Evolutionary conservation across 2,113 vertebrate genomes (phyloP).

Genomic region (Podocnemis expansa): DNA sequence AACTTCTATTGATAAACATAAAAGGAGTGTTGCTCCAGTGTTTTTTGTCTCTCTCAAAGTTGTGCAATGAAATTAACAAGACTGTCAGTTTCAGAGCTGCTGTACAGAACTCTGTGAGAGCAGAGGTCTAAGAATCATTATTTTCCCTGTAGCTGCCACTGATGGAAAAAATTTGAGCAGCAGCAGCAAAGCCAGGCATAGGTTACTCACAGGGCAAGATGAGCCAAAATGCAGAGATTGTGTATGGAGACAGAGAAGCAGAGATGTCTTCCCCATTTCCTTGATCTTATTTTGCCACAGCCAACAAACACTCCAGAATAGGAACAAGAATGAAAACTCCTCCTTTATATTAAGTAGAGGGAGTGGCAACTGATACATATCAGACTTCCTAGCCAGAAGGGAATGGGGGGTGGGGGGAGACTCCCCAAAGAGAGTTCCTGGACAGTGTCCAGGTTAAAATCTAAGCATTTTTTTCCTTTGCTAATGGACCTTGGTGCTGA

Average conservation of each 20-base stretch:
- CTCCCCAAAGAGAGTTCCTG: not conserved
- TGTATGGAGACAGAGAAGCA: not conserved
- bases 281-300: not conserved
- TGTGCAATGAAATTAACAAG: not conserved
- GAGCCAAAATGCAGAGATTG: not conserved
- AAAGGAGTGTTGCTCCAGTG: not conserved
- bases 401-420: no score
- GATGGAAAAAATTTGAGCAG: rapidly evolving
- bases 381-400: rapidly evolving
- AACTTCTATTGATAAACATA: not conserved
- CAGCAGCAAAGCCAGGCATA: not conserved
- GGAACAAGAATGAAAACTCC: not conserved
- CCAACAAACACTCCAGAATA: not conserved
- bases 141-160: not conserved
- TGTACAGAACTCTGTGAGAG: not conserved
- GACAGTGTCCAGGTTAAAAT: not conserved
- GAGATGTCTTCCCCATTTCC: not conserved
- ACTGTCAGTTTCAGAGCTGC: not conserved
- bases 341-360: not conserved
- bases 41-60: not conserved
- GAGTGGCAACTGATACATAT: not conserved
- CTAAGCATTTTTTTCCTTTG: not conserved
- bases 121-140: not conserved
- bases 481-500: not conserved
- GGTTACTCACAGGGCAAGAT: not conserved